Percentiles rank a stretch among this genome's conserved stretches.
Conservation (phyloP, 1,140 invertebrate genomes). For the Caerostris darwini region DNA sequence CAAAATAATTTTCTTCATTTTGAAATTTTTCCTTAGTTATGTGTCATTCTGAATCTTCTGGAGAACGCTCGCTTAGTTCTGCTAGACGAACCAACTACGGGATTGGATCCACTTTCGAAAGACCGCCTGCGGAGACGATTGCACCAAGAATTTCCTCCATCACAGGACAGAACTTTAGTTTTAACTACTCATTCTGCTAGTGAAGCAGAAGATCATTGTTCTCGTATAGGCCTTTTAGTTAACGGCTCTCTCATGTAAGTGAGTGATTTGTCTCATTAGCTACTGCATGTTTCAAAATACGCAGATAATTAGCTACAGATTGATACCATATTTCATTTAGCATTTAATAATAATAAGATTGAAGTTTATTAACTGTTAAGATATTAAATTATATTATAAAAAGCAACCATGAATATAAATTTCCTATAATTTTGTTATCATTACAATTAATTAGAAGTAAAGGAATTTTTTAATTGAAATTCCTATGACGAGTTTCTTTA, state of each 20-base stretch:
- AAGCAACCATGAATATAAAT: too few relatives aligned
- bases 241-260: neutral
- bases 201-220: conserved; percentile 1
- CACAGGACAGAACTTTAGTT: neutral
- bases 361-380: too few relatives aligned
- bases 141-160: neutral
- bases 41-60: neutral
- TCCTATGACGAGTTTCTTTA: too few relatives aligned
- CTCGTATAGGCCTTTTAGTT: neutral
- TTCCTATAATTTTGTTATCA: too few relatives aligned
- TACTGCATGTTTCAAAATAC: too few relatives aligned
- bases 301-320: too few relatives aligned
- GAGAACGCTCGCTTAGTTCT: neutral
- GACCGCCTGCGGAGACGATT: neutral
- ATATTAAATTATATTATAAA: too few relatives aligned
- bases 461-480: too few relatives aligned
- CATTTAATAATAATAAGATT: too few relatives aligned
- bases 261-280: too few relatives aligned
- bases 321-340: too few relatives aligned
- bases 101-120: conserved; percentile 3
- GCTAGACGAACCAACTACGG: conserved; percentile 6
- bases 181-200: neutral
- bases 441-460: too few relatives aligned
- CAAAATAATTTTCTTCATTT: neutral
- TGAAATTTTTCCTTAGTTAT: neutral